Conservation (phyloP, 2,113 vertebrate species). For the Engystomops pustulosus region DNA sequence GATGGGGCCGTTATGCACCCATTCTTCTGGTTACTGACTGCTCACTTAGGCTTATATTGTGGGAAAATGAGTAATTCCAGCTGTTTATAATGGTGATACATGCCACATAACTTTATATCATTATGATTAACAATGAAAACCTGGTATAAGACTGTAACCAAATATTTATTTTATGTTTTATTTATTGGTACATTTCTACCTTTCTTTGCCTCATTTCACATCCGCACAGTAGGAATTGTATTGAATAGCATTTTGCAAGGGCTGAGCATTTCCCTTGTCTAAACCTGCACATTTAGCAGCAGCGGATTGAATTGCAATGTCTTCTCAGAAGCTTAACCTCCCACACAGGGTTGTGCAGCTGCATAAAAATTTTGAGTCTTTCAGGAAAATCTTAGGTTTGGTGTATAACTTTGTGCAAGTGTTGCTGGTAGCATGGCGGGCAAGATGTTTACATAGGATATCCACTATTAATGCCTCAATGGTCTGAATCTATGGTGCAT, state of each 20-base stretch:
- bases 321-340: conserved; percentile 26
- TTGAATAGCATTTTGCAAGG: conserved; percentile 31
- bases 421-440: background rate
- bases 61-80: background rate
- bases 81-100: background rate
- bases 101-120: background rate
- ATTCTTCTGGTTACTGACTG: background rate
- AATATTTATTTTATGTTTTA: conserved; percentile 37
- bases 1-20: background rate
- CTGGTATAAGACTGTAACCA: background rate
- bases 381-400: conserved; percentile 1
- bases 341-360: conserved; percentile 39
- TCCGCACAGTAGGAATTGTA: conserved; percentile 13
- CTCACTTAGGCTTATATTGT: background rate
- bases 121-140: background rate
- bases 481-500: background rate
- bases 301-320: conserved; percentile 26
- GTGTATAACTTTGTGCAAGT: background rate
- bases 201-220: conserved; percentile 33
- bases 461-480: background rate
- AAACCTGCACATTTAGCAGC: conserved; percentile 33
- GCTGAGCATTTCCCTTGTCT: conserved; percentile 27
- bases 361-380: conserved; percentile 26
- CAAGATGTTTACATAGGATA: background rate
- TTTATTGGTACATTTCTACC: conserved; percentile 28